A percentile compares a stretch with the other conserved stretches of the same genome.
These are phyloP conservation scores for Cotesia vestalis DNA, from an alignment of 1,140 invertebrate genomes.

Conservation along the genomic window DNA sequence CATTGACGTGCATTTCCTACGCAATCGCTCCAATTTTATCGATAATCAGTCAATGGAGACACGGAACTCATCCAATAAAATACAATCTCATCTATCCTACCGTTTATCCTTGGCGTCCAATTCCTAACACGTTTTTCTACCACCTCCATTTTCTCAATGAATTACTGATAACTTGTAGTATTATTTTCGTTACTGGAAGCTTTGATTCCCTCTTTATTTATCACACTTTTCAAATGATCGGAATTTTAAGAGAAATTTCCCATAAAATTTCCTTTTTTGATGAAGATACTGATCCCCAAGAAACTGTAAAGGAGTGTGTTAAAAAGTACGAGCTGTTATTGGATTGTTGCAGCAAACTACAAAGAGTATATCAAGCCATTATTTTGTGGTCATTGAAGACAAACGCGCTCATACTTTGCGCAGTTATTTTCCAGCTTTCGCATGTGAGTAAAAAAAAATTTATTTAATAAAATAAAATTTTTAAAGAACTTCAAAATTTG, in stretches of 20 bases:
- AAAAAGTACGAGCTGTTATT: conserved; percentile 34
- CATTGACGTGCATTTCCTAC: background rate
- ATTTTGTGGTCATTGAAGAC: conserved; percentile 42
- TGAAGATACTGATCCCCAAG: background rate
- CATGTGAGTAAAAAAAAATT: conserved; percentile 36
- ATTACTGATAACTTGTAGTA: background rate
- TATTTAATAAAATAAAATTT: background rate
- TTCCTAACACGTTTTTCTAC: background rate
- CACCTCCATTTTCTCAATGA: background rate
- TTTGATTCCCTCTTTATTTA: conserved; percentile 8
- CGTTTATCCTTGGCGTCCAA: conserved; percentile 20
- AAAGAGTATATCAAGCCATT: conserved; percentile 46
- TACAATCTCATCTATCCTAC: conserved; percentile 28
- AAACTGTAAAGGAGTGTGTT: conserved; percentile 6
- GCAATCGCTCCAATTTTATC: conserved; percentile 2
- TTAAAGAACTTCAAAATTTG: background rate
- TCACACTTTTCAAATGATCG: conserved; percentile 25
- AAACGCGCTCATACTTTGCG: conserved; percentile 44
- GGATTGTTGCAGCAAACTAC: conserved; percentile 34
- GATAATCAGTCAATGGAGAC: background rate
- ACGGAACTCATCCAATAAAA: conserved; percentile 8
- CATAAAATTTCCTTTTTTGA: conserved; percentile 5
- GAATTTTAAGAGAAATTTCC: background rate
- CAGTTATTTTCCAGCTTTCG: conserved; percentile 45
- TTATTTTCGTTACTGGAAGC: background rate